These are phyloP conservation scores for Scaptomyza graminum DNA, from an alignment of 1,140 invertebrate species.

Conservation along the genomic window DNA sequence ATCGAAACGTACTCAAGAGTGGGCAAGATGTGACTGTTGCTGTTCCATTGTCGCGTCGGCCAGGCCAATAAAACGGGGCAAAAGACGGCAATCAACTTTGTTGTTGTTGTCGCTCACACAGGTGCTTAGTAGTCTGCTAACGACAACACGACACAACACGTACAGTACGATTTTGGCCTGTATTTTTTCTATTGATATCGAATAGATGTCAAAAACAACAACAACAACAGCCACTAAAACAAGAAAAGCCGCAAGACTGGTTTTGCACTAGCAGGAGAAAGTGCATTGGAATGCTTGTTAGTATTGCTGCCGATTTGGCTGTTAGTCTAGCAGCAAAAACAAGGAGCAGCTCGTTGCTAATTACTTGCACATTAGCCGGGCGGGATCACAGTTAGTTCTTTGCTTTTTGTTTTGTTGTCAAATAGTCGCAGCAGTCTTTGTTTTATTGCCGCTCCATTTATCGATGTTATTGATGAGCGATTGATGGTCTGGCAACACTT, in stretches of 20 bases:
- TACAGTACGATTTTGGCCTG: constrained; percentile 50
- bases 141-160: constrained; percentile 55
- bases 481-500: constrained; percentile 26
- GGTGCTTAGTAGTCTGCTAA: constrained; percentile 64
- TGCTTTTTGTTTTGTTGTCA: not conserved
- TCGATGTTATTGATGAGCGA: not conserved
- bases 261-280: constrained; percentile 68
- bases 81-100: constrained; percentile 36
- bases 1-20: constrained; percentile 57
- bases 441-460: too few species aligned
- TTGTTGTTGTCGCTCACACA: constrained; percentile 31
- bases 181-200: constrained; percentile 77
- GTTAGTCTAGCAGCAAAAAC: constrained; percentile 10
- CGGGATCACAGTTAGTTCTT: constrained; percentile 1
- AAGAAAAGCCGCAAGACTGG: constrained; percentile 69
- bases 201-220: constrained; percentile 66
- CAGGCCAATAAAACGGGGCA: constrained; percentile 32
- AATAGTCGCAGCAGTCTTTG: too few species aligned
- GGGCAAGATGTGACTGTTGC: constrained; percentile 69
- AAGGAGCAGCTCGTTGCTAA: constrained; percentile 8
- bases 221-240: constrained; percentile 1
- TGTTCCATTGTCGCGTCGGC: constrained; percentile 43
- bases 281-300: constrained; percentile 71
- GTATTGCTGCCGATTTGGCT: constrained; percentile 11
- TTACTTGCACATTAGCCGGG: constrained; percentile 14